Conservation (phyloP, 2,888 invertebrate genomes). For the Chesias legatella region DNA sequence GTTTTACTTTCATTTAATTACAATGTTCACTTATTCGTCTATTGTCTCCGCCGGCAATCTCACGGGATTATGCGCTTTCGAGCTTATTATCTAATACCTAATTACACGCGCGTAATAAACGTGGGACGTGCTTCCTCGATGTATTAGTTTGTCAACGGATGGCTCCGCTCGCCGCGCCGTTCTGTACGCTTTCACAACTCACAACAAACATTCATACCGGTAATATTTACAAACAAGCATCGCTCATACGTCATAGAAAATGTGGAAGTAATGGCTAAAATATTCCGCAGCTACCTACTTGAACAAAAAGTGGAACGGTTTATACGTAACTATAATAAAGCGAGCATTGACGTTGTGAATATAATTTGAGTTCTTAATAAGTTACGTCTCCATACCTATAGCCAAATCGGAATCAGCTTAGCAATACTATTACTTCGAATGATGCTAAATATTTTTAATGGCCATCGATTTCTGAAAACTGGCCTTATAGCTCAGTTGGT, state of each 20-base stretch:
- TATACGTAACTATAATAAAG: slow-evolving; percentile 4
- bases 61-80: slow-evolving; percentile 34
- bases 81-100: slow-evolving; percentile 28
- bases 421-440: slow-evolving; percentile 9
- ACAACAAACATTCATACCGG: slow-evolving; percentile 36
- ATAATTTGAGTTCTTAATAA: slow-evolving; percentile 6
- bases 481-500: no score
- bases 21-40: slow-evolving; percentile 36
- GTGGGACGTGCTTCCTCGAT: slow-evolving; percentile 30
- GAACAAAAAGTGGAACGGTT: slow-evolving; percentile 16
- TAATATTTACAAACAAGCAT: slow-evolving; percentile 37
- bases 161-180: slow-evolving; percentile 24
- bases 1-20: slow-evolving; percentile 55
- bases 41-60: slow-evolving; percentile 38
- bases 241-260: slow-evolving; percentile 23
- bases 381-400: neutral
- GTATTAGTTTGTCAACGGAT: slow-evolving; percentile 31
- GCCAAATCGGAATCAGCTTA: slow-evolving; percentile 13
- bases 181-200: slow-evolving; percentile 38
- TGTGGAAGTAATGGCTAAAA: slow-evolving; percentile 34
- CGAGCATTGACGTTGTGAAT: neutral
- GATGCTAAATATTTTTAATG: slow-evolving; percentile 10
- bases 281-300: slow-evolving; percentile 22
- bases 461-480: no score
- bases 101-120: slow-evolving; percentile 20